Evolutionary conservation across 2,797 vertebrate species (phyloP).

Genomic region (Loriculus beryllinus): DNA sequence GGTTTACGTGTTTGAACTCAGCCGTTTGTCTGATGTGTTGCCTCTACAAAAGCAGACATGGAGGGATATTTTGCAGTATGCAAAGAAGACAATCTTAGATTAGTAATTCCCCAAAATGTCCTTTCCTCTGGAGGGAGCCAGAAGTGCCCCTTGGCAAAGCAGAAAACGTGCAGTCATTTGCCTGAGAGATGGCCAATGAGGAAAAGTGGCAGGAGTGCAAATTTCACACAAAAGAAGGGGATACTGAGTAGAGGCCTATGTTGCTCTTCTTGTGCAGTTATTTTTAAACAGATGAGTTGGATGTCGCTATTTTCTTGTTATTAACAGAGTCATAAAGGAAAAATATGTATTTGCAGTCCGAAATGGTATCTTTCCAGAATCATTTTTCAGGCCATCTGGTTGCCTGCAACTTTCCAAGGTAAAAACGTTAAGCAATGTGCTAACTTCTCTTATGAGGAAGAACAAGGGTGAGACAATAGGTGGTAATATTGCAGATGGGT

Average conservation of each 20-base stretch:
- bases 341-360: not conserved
- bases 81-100: not conserved
- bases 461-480: not conserved
- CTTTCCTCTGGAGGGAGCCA: not conserved
- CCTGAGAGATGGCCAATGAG: not conserved
- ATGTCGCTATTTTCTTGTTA: not conserved
- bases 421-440: not conserved
- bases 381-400: not conserved
- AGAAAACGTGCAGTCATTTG: accelerated
- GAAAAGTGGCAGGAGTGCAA: not conserved
- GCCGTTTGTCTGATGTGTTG: not conserved
- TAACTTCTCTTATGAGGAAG: not conserved
- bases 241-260: not conserved
- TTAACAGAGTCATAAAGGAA: not conserved
- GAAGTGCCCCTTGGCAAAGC: not conserved
- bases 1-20: not conserved
- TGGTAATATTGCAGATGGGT: not conserved
- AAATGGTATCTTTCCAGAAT: not conserved
- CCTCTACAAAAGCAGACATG: not conserved
- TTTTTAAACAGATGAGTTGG: not conserved
- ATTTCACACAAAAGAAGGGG: not conserved
- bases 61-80: not conserved
- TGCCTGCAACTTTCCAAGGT: not conserved
- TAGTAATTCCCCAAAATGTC: not conserved
- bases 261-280: not conserved